Evolutionary conservation across 2,888 invertebrate genomes (phyloP).

Genomic region (Dorcus hopei): DNA sequence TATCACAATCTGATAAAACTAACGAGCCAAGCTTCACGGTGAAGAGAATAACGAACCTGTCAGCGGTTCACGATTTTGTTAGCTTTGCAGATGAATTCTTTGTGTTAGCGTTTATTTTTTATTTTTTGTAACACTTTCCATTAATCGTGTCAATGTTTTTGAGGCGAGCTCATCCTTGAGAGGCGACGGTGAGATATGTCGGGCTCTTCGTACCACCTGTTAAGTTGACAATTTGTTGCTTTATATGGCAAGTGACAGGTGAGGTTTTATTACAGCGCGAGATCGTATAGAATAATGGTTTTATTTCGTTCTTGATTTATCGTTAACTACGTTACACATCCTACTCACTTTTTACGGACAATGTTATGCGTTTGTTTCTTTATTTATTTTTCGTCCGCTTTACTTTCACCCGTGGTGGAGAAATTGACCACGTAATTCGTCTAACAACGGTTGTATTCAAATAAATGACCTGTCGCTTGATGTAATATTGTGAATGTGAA

Average conservation of each 20-base stretch:
- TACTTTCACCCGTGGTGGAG: too few species aligned
- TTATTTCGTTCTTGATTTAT: slow-evolving; percentile 6
- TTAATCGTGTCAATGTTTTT: slow-evolving; percentile 15
- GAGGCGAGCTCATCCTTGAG: slow-evolving; percentile 5
- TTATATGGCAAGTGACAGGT: slow-evolving; percentile 9
- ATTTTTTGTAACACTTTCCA: slow-evolving; percentile 21
- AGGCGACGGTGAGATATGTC: slow-evolving; percentile 2
- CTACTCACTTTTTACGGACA: not conserved
- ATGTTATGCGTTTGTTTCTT: not conserved
- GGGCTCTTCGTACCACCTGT: slow-evolving; percentile 5
- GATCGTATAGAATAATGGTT: slow-evolving; percentile 1
- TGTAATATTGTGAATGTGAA: too few species aligned
- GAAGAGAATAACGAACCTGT: slow-evolving; percentile 23
- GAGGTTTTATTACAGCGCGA: slow-evolving; percentile 5
- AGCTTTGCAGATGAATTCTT: slow-evolving; percentile 20
- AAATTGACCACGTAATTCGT: too few species aligned
- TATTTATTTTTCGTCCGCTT: not conserved
- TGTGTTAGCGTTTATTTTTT: slow-evolving; percentile 15
- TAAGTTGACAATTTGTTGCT: slow-evolving; percentile 9
- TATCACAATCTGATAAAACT: slow-evolving; percentile 24
- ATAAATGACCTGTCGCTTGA: too few species aligned
- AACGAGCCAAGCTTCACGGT: slow-evolving; percentile 23
- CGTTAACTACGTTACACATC: slow-evolving; percentile 1
- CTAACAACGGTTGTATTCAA: too few species aligned
- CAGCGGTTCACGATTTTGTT: slow-evolving; percentile 25